Base-by-base conservation (phyloP, 2,888 invertebrate species). In the Andrena praecox region DNA sequence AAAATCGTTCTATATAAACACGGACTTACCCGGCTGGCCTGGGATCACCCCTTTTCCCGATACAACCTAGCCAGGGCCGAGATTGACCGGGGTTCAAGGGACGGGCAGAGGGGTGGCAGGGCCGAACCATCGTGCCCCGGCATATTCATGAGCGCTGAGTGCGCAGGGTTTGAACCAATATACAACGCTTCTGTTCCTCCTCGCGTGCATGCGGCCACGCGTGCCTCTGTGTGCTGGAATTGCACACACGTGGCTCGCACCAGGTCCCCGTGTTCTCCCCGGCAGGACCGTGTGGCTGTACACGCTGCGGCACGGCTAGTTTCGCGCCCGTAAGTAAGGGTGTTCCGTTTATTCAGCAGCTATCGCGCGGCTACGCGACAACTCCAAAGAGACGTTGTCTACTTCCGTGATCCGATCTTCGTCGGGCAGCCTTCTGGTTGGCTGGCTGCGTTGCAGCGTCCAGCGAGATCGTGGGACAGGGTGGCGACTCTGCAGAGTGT, bases 81-180 rank as follows among this genome's bases (percentile, higher is more conserved):
- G 90, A 91, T 90, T 91, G 91, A 90, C 91, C 91, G 85, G 85
- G 88, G 84, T 81, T 87, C 77, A 77, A 86, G 73, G 88, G 88
- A 87, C 48, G 89, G 77, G 84, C 87, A 50, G 88, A 90, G 69
- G 88, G 79, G 90, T 88, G 89, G 90, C 87, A 86, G 84, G 86
- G 87, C 88, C 85, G 87, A 91, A 90, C 88, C 88, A 85, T 89
- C 92, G 92, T 92, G 92, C 90, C 87, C 85, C 87, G 82, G 92
- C 92, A 92, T 91, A 92, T 92, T 92, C 92, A 92, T 91, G 91
- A 92, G 92, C 87, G 91, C 92, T 92, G 92, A 92, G 92, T 92
- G 91, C 89, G 92, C 92, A 89, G 86, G 89, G 92, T 90, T 91
- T 90, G 86, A 90, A 91, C 92, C 92, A 92, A 92, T 92, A 92